Evolutionary conservation across 2,113 vertebrate species (phyloP), one percentile per base, ranked within the genome.

Genomic region (Colinus virginianus): DNA sequence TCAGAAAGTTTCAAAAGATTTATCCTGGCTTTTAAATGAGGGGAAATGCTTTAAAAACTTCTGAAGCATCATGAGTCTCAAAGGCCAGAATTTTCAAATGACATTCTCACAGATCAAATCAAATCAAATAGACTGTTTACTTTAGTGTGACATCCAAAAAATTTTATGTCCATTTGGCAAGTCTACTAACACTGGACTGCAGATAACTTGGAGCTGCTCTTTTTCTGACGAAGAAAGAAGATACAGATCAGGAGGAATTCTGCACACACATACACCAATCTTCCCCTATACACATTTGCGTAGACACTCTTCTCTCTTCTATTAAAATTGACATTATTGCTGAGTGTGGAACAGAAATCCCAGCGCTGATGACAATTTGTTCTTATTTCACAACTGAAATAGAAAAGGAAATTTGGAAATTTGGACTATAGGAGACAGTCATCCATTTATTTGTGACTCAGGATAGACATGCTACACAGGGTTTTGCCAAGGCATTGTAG

Each of bases 11-110:
- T 91, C 74, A 75, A 36, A 86, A 90, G 34, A 86, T 78, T 85
- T 91, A 56, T 55, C 28, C 76, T 79, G 72, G 19, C 17, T 95
- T 95, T 91, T 68, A 94, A 51, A 75, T 71, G 83, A 71, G 79
- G 49, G 43, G 88, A 95, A 93, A 72, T 71, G 25, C 55, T 93
- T 88, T 36, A 56, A 84, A 93, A 86, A 70, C 38, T 55, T 83
- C 68, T 83, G 61, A 90, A 89, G 71, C 70, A 94, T 55, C 6
- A 4, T 13, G 38, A 19, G 67, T 74, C 72, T 93, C 61, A 88
- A 88, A 93, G 76, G 32, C 80, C 76, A 80, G 59, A 70, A 88
- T 70, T 94, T 94, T 85, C 59, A 88, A 90, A 80, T 71, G 0
- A 38, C 32, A 26, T 58, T 77, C 72, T 90, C 43, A 77, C 45